Base-by-base conservation (phyloP, 2,797 vertebrate genomes). In the Muscicapa comitata region DNA sequence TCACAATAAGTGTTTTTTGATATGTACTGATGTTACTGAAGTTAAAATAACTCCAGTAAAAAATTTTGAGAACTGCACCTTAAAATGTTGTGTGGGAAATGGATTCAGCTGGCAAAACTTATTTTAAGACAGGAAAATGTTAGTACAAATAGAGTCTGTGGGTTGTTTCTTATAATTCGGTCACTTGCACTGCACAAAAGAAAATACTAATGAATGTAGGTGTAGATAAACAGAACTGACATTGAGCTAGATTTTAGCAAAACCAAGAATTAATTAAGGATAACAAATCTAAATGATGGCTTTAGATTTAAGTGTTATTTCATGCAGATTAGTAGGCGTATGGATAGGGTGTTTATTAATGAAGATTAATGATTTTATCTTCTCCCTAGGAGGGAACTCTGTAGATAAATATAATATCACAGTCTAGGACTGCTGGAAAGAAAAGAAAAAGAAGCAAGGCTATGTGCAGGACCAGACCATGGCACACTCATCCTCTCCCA, bases 401-500 rank as follows among this genome's bases (percentile, higher is more conserved):
- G 31, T 26, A 71, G 37, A 59, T 47, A 68, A 83, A 65, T 42
- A 85, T 10, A 47, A 31, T 38, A 29, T 54, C 37, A 68, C 6
- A n/a, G 1, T 35, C 20, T 55, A 48, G 18, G 23, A 33, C 23
- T 71, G 19, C 11, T 62, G 15, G 28, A 67, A 83, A 72, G 28
- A 47, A 67, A 55, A 71, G 4, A 55, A 83, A 76, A 83, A 61
- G 20, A 19, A 53, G 18, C 10, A 71, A 13, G 40, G 1, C 13
- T 48, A 31, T 6, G 5, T 54, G 16, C 33, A n/a, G 11, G 17
- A 61, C 3, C 5, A 18, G 20, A 47, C 6, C 13, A 16, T 12
- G 20, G 17, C 5, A 9, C 10, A 2, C 3, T 18, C 1, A 6
- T 7, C 3, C 23, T 26, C 15, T 18, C 12, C 12, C 3, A 31